Conservation (phyloP, 2,113 vertebrate species). For the Rousettus leschenaultii region DNA sequence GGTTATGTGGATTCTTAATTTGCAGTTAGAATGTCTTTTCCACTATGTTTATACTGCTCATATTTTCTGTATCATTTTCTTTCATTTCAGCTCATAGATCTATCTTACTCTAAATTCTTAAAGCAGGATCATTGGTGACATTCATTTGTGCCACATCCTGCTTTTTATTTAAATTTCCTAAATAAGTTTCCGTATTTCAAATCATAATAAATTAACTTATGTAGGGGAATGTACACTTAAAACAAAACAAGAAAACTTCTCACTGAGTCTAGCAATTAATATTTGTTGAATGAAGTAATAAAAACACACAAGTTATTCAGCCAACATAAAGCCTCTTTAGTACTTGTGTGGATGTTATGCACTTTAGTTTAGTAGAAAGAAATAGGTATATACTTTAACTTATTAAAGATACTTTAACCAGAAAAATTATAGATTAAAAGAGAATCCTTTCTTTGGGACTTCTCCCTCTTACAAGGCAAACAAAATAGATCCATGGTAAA, state of each 20-base stretch:
- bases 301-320: neutral
- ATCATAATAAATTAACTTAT: neutral
- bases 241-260: neutral
- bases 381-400: neutral
- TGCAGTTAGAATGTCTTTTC: neutral
- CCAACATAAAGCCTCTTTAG: neutral
- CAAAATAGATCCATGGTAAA: neutral
- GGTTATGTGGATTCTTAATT: neutral
- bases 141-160: neutral
- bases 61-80: neutral
- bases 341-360: neutral
- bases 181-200: neutral
- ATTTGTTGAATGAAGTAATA: neutral
- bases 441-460: conserved; percentile 2
- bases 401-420: neutral
- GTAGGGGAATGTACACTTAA: neutral
- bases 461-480: neutral
- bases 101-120: neutral
- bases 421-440: conserved; percentile 24
- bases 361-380: neutral
- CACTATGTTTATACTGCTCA: neutral
- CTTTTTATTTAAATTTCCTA: neutral
- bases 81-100: neutral
- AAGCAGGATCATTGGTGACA: neutral
- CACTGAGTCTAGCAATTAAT: neutral